Conservation (phyloP, 1,140 invertebrate species). For the Brachystomella parvula region DNA sequence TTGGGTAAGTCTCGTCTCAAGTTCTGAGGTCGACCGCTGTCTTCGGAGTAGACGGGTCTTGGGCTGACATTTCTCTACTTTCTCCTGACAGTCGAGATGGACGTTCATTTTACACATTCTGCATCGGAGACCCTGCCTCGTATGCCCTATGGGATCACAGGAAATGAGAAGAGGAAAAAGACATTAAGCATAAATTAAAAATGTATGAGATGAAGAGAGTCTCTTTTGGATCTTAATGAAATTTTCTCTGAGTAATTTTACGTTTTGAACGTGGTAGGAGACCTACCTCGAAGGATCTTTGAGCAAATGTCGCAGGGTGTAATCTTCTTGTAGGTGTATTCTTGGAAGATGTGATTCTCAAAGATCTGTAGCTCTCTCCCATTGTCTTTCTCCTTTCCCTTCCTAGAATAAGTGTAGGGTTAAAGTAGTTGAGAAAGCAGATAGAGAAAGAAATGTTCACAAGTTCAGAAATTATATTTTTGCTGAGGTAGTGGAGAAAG, state of each 20-base stretch:
- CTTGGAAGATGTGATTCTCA: slow-evolving; percentile 59
- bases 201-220: too few species aligned
- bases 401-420: too few species aligned
- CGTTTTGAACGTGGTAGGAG: neutral
- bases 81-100: too few species aligned
- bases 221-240: too few species aligned
- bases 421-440: too few species aligned
- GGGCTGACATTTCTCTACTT: slow-evolving; percentile 69
- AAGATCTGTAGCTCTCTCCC: slow-evolving; percentile 46
- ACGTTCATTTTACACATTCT: slow-evolving; percentile 84
- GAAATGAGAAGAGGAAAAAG: too few species aligned
- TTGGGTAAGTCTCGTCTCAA: slow-evolving; percentile 45
- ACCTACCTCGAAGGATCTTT: slow-evolving; percentile 74
- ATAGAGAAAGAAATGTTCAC: too few species aligned
- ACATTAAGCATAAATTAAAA: too few species aligned
- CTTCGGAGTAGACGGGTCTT: slow-evolving; percentile 71
- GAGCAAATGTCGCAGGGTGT: slow-evolving; percentile 88
- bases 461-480: too few species aligned
- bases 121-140: slow-evolving; percentile 79
- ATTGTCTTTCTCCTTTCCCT: slow-evolving; percentile 57
- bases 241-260: too few species aligned
- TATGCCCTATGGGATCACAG: slow-evolving; percentile 82
- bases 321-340: slow-evolving; percentile 92
- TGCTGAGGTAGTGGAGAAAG: too few species aligned
- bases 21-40: slow-evolving; percentile 68